phyloP scores from a whole-genome alignment of 2,113 vertebrate genomes.

The Nerophis ophidion region DNA sequence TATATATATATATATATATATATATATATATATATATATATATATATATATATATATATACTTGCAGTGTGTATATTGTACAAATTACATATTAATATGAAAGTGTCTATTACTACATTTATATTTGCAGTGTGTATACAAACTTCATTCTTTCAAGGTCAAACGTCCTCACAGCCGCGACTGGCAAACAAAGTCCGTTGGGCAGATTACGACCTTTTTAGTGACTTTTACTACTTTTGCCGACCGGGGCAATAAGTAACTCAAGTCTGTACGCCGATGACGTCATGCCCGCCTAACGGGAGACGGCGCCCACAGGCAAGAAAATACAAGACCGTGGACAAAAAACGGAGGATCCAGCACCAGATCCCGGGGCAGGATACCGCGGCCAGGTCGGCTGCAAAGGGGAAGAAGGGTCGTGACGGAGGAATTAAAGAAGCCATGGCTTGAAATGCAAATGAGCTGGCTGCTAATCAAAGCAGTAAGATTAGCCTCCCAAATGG shows the following conservation, averaged over 20 bases:
- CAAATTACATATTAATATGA: too few relatives aligned
- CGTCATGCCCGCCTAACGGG: conserved; percentile 2
- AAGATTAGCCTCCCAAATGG: conserved; percentile 81
- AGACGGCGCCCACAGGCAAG: not conserved
- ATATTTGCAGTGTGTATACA: too few relatives aligned
- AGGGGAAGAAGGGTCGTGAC: conserved; percentile 60
- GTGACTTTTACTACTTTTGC: conserved; percentile 40
- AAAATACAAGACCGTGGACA: conserved; percentile 24
- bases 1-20: too few relatives aligned
- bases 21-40: too few relatives aligned
- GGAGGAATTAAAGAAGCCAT: conserved; percentile 74
- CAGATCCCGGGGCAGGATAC: too few relatives aligned
- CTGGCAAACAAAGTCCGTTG: conserved; percentile 35
- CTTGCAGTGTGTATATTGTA: too few relatives aligned
- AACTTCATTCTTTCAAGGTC: conserved; percentile 16
- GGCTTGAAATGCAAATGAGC: conserved; percentile 80
- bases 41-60: too few relatives aligned
- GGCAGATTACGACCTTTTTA: conserved; percentile 22
- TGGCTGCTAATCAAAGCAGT: conserved; percentile 80
- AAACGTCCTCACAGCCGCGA: conserved; percentile 8
- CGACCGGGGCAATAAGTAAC: conserved; percentile 52
- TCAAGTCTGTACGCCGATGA: conserved; percentile 8
- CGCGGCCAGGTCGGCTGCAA: conserved; percentile 60
- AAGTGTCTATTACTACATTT: too few relatives aligned
- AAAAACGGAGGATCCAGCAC: not conserved